These are phyloP conservation scores for Actinia equina DNA, from an alignment of 64 coral and sea anemone genomes.

Conservation along the genomic window DNA sequence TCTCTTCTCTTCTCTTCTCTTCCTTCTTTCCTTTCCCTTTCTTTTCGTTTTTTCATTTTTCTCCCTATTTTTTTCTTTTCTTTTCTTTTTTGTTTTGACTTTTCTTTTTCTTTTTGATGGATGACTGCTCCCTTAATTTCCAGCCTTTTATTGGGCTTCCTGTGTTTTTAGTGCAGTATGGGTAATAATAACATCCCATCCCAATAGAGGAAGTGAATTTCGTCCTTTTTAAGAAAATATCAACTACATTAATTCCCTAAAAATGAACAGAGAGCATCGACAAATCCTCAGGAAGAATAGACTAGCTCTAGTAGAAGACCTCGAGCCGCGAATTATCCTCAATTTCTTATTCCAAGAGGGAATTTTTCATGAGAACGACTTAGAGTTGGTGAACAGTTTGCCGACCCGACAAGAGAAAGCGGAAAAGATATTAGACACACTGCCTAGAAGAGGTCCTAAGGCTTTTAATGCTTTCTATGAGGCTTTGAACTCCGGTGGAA, in stretches of 20 bases:
- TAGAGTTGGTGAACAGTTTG: constrained; percentile 50
- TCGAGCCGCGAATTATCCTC: constrained; percentile 57
- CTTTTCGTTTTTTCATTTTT: too few relatives aligned
- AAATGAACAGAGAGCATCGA: constrained; percentile 78
- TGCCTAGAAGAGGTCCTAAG: constrained; percentile 50
- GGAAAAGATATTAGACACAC: constrained; percentile 64
- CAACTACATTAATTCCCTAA: neutral
- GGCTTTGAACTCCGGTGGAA: constrained; percentile 36
- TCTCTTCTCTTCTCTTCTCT: too few relatives aligned
- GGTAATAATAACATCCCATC: neutral
- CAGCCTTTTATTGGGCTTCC: neutral
- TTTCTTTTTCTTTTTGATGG: too few relatives aligned
- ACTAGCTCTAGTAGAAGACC: constrained; percentile 58
- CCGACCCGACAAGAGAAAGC: constrained; percentile 43
- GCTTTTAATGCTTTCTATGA: constrained; percentile 60
- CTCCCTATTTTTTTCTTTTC: too few relatives aligned
- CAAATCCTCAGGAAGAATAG: constrained; percentile 70
- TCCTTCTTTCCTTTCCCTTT: too few relatives aligned
- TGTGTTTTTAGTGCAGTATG: neutral
- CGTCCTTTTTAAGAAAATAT: neutral
- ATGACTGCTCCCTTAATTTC: too few relatives aligned
- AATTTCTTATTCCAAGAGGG: constrained; percentile 64
- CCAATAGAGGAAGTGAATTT: neutral
- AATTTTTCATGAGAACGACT: constrained; percentile 59
- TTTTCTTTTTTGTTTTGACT: too few relatives aligned